Percentiles rank a stretch among this genome's conserved stretches.
Evolutionary conservation across 2,797 vertebrate species (phyloP).

Genomic region (Aplochiton taeniatus): DNA sequence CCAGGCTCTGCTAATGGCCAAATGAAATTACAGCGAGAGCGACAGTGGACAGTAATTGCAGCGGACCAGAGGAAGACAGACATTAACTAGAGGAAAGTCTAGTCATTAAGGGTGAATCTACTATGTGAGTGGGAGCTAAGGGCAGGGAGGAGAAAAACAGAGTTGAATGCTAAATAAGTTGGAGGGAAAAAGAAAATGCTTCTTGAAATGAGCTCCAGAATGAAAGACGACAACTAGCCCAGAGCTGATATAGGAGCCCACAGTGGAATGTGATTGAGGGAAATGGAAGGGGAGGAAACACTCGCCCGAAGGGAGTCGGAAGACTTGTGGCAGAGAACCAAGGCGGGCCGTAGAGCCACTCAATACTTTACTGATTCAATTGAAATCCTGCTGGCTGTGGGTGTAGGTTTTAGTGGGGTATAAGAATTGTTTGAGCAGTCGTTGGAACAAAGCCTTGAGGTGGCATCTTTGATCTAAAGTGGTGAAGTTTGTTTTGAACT

Average conservation of each 20-base stretch:
- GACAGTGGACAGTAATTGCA: constrained; percentile 54
- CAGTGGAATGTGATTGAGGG: constrained; percentile 36
- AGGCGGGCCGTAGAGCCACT: constrained; percentile 36
- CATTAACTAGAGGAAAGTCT: constrained; percentile 61
- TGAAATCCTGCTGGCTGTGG: constrained; percentile 39
- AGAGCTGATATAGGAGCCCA: constrained; percentile 37
- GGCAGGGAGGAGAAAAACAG: constrained; percentile 7
- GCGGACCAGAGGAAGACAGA: constrained; percentile 47
- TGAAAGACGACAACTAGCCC: constrained; percentile 37
- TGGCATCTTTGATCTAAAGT: constrained; percentile 31
- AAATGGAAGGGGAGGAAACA: constrained; percentile 28
- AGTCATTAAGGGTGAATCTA: constrained; percentile 37
- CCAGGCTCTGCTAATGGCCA: constrained; percentile 12
- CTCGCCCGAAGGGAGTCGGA: constrained; percentile 11
- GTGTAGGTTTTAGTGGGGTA: constrained; percentile 39
- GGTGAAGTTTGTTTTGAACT: constrained; percentile 26
- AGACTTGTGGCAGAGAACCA: background rate
- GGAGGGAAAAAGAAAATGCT: constrained; percentile 41
- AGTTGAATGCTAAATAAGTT: background rate
- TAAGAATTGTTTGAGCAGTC: constrained; percentile 34
- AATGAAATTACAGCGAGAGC: constrained; percentile 15
- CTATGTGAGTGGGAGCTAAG: constrained; percentile 18
- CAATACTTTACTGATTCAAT: constrained; percentile 60
- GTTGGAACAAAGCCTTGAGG: constrained; percentile 33
- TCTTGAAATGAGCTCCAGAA: constrained; percentile 47